Conservation (phyloP, 2,888 invertebrate species). For the Cyclophora punctaria region DNA sequence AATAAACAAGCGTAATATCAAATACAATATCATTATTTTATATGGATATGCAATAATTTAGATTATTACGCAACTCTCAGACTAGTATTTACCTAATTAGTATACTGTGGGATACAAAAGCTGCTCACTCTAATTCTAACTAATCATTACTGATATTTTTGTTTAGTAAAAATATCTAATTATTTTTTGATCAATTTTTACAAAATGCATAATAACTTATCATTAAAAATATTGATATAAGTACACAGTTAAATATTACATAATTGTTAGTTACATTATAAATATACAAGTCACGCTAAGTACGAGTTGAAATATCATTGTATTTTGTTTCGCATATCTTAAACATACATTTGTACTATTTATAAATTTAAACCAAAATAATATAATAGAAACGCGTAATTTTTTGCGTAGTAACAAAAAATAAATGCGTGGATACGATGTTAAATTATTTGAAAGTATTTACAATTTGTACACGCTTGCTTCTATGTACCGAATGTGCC, state of each 20-base stretch:
- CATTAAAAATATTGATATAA: slow-evolving; percentile 10
- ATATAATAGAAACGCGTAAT: slow-evolving; percentile 23
- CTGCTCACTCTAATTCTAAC: slow-evolving; percentile 42
- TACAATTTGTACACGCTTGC: slow-evolving; percentile 46
- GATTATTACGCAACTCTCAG: slow-evolving; percentile 37
- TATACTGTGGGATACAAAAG: slow-evolving; percentile 54
- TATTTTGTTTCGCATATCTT: slow-evolving; percentile 27
- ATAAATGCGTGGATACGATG: slow-evolving; percentile 35
- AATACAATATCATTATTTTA: slow-evolving; percentile 37
- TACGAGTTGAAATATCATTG: slow-evolving; percentile 31
- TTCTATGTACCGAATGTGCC: too few relatives aligned
- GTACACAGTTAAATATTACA: slow-evolving; percentile 36
- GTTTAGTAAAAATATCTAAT: slow-evolving; percentile 58
- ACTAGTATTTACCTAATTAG: slow-evolving; percentile 53
- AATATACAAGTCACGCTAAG: slow-evolving; percentile 18
- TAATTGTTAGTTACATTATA: slow-evolving; percentile 37
- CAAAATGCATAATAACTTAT: slow-evolving; percentile 51
- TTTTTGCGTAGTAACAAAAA: slow-evolving; percentile 29
- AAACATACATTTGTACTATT: slow-evolving; percentile 69
- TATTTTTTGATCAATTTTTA: slow-evolving; percentile 48
- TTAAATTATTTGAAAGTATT: slow-evolving; percentile 35
- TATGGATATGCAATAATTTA: slow-evolving; percentile 48
- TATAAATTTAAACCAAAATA: slow-evolving; percentile 51
- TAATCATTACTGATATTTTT: slow-evolving; percentile 39
- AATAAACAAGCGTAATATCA: slow-evolving; percentile 42